phyloP scores from a whole-genome alignment of 2,888 invertebrate genomes.

The Norana najaformis region DNA sequence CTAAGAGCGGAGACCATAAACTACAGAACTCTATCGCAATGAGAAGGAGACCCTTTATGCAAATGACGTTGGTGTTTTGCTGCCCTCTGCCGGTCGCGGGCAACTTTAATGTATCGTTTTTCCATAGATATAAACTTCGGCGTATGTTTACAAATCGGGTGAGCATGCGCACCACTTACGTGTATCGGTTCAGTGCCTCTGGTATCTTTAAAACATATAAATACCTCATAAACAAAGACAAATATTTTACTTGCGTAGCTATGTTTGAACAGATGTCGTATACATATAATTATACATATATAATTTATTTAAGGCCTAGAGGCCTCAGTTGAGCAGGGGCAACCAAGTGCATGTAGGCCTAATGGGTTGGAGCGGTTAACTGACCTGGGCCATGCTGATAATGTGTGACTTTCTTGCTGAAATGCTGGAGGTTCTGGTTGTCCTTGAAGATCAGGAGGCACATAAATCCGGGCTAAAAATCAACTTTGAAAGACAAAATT shows the following conservation, averaged over 20 bases:
- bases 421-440: too few relatives aligned
- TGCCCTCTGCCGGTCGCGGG: background rate
- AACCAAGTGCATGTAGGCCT: too few relatives aligned
- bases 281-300: background rate
- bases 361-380: too few relatives aligned
- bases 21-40: too few relatives aligned
- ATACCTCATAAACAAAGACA: background rate
- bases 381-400: too few relatives aligned
- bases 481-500: too few relatives aligned
- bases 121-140: background rate
- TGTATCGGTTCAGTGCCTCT: background rate
- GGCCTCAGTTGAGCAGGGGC: too few relatives aligned
- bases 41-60: background rate
- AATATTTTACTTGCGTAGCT: background rate
- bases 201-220: background rate
- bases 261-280: background rate
- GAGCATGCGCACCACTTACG: background rate
- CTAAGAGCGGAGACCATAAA: too few relatives aligned
- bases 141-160: background rate
- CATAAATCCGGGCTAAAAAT: too few relatives aligned
- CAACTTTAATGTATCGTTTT: background rate
- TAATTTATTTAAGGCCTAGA: too few relatives aligned
- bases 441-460: too few relatives aligned
- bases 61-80: background rate
- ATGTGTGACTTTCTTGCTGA: too few relatives aligned